Percentiles rank a stretch among this genome's conserved stretches.
Evolutionary conservation across 2,888 invertebrate genomes (phyloP).

Genomic region (Gerris lacustris): DNA sequence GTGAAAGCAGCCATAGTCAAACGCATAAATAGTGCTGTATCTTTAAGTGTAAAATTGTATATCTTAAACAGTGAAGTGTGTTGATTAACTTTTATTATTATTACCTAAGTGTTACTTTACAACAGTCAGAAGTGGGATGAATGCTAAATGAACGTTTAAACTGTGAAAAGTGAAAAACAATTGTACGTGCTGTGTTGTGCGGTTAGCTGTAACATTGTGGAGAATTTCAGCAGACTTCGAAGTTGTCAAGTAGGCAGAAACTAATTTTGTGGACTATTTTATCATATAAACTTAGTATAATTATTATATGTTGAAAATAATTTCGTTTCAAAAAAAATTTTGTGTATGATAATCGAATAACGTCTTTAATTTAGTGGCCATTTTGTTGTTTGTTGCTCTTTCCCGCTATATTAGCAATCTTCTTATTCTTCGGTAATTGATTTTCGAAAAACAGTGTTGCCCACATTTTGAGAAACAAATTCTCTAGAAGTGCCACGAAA

Average conservation of each 20-base stretch:
- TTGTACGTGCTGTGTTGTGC: neutral
- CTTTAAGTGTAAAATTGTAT: too few relatives aligned
- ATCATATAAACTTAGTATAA: neutral
- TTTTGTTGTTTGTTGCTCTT: neutral
- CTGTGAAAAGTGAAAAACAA: neutral
- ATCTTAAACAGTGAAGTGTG: too few relatives aligned
- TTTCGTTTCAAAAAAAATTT: neutral
- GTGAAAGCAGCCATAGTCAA: too few relatives aligned
- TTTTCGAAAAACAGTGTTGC: neutral
- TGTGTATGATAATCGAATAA: neutral
- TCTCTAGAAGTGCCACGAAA: too few relatives aligned
- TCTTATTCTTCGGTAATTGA: too few relatives aligned
- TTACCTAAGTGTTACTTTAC: neutral
- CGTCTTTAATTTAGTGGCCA: neutral
- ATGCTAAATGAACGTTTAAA: neutral
- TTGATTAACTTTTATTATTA: too few relatives aligned
- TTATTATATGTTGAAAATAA: neutral
- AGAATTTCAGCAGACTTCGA: neutral
- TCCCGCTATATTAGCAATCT: neutral
- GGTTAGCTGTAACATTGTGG: neutral
- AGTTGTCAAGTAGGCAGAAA: neutral
- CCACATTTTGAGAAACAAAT: neutral
- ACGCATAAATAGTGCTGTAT: too few relatives aligned
- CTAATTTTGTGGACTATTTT: neutral
- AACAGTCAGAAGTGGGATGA: neutral